Percentiles rank a stretch among this genome's conserved stretches.
Conservation (phyloP, 2,888 invertebrate species). For the Polydrusus cervinus region DNA sequence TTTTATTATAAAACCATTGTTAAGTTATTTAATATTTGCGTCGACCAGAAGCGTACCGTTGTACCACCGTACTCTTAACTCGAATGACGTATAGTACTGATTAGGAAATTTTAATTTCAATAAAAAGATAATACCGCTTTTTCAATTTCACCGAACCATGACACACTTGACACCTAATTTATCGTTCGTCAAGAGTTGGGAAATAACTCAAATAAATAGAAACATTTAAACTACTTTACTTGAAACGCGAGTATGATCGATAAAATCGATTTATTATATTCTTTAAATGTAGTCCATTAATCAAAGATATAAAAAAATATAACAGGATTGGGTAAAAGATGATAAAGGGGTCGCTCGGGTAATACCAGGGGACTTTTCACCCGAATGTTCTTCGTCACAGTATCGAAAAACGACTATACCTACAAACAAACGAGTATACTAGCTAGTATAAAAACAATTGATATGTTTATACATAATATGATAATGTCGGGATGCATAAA, state of each 20-base stretch:
- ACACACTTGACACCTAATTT: constrained; percentile 13
- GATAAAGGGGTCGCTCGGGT: no score
- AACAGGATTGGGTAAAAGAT: neutral
- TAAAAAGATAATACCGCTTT: neutral
- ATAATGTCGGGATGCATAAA: no score
- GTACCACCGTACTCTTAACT: no score
- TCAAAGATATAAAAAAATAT: constrained; percentile 13
- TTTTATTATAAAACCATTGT: no score
- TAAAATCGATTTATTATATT: constrained; percentile 25
- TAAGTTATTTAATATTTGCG: no score
- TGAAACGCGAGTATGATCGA: constrained; percentile 9
- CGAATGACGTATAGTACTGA: neutral
- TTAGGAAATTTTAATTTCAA: neutral
- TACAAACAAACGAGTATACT: no score
- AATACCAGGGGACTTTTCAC: no score
- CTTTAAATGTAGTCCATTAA: constrained; percentile 26
- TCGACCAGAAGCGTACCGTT: no score
- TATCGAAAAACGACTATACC: no score
- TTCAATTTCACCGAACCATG: constrained; percentile 12
- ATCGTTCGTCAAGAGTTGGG: constrained; percentile 8
- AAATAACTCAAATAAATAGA: constrained; percentile 30
- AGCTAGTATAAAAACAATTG: no score
- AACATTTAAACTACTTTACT: constrained; percentile 27
- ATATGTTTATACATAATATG: no score
- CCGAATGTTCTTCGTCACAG: no score